Evolutionary conservation across 2,888 invertebrate species (phyloP), one percentile per base, ranked within the genome.

Genomic region (Trichopria drosophilae): DNA sequence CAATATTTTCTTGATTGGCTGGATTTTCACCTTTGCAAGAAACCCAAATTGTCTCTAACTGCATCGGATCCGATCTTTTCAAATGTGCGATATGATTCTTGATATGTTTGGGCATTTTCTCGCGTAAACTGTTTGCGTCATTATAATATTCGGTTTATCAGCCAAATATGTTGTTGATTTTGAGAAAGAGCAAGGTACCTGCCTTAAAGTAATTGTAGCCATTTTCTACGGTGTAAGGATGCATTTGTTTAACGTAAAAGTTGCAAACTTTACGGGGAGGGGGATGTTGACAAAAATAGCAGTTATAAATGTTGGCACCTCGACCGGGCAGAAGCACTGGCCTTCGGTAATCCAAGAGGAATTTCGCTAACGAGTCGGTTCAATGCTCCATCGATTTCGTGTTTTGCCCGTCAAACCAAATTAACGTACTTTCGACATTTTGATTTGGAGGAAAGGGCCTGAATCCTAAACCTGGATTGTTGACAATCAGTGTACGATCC

Each of bases 121-220:
- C 65, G 0, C 93, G 93, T 37, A 93, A 78, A 46, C 79, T 75
- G 6, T 79, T 77, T 1, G 87, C 82, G 57, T 85, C 83, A 67
- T 90, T 86, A 71, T 89, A 94, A 68, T 83, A 89, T 23, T 87
- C 82, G 0, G 96, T 95, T 58, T 81, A 79, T n/a, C n/a, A n/a
- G n/a, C n/a, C n/a, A n/a, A n/a, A n/a, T n/a, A n/a, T n/a, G n/a
- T 90, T 93, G 79, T 99, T 99, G 29, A 99, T 79, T 75, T 98
- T 98, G 48, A 99, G 81, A 72, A 97, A 88, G 57, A 98, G 82
- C 76, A 98, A 99, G 0, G 98, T 98, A 15, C 88, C 86, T 31
- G 93, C 94, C 70, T 87, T 87, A 72, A 91, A 88, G 76, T 92
- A 98, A 53, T 92, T 94, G 76, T 88, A 99, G 64, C 85, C 81